Base-by-base conservation (phyloP, 2,797 vertebrate species). In the Malacoctenus gilli region DNA sequence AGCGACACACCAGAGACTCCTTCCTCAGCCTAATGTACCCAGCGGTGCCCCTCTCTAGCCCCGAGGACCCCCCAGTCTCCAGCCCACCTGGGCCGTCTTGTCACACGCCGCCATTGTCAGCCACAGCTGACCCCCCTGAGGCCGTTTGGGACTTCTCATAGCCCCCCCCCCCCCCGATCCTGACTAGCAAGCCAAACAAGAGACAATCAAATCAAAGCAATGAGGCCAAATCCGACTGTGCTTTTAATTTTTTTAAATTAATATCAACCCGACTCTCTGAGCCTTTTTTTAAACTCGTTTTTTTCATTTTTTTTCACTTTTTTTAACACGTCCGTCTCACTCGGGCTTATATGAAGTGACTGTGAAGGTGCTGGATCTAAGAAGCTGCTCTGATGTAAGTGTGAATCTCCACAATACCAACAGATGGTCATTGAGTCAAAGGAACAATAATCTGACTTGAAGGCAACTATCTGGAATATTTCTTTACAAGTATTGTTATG, bases 21-120 rank as follows among this genome's bases (percentile, higher is more conserved):
- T 91, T 98, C 54, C 92, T 96, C 56, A 93, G 93, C 41, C 89
- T 96, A 30, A 86, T 96, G 92, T 95, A 95, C 79, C 94, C 95
- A 57, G 93, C 93, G 14, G 68, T 90, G 55, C 92, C 93, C 36
- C 90, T 90, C 43, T 81, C 87, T 68, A 92, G 89, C 76, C 88
- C 89, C 0, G 83, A 84, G 41, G 87, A 90, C 50, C 73, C 82
- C 0, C 85, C 87, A 0, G 75, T 85, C 0, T 90, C 91, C 55
- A 78, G 78, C 46, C 83, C 90, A 0, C 85, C 85, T 0, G 52
- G 61, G 12, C 75, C 83, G 0, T 77, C 75, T 50, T 79, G 84
- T 63, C 86, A 89, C 21, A n/a, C 70, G 36, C 77, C 70, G 0
- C 75, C n/a, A n/a, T n/a, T n/a, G n/a, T n/a, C n/a, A n/a, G 0